Evolutionary conservation across 1,140 invertebrate genomes (phyloP).

Genomic region (Calycopis cecrops): DNA sequence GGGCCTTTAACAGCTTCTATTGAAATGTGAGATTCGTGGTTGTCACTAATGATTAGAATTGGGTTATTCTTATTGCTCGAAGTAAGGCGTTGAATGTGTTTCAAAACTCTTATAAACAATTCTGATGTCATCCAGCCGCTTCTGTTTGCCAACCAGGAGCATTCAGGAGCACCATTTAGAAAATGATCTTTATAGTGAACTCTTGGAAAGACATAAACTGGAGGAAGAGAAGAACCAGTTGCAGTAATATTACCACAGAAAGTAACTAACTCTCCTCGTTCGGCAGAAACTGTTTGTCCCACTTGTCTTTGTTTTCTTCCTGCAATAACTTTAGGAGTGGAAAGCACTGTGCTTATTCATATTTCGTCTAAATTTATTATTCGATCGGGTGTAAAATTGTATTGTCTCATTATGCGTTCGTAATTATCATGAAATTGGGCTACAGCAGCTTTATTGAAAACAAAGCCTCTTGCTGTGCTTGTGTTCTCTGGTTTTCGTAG

Average conservation of each 20-base stretch:
- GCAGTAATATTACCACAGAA: conserved; percentile 46
- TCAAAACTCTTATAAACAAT: conserved; percentile 59
- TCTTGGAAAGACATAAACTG: conserved; percentile 47
- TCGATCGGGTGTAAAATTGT: conserved; percentile 26
- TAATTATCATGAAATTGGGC: conserved; percentile 28
- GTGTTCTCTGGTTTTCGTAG: conserved; percentile 18
- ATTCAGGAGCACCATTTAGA: conserved; percentile 46
- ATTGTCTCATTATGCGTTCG: conserved; percentile 24
- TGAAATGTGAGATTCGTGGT: conserved; percentile 22
- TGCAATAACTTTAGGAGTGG: conserved; percentile 46
- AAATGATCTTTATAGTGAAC: conserved; percentile 47
- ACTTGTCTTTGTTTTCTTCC: conserved; percentile 46
- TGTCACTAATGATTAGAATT: conserved; percentile 35
- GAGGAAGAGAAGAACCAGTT: conserved; percentile 43
- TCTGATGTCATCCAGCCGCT: conserved; percentile 71
- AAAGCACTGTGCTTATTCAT: conserved; percentile 48
- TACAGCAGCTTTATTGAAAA: conserved; percentile 15
- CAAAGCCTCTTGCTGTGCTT: conserved; percentile 12
- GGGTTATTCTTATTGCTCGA: conserved; percentile 44
- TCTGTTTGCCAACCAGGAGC: conserved; percentile 50
- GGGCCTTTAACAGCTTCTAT: conserved; percentile 23
- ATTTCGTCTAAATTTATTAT: conserved; percentile 74
- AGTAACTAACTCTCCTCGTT: conserved; percentile 52
- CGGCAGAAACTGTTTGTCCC: conserved; percentile 48
- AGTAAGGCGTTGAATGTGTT: conserved; percentile 40